These are phyloP conservation scores for Cheilinus undulatus DNA, from an alignment of 2,113 vertebrate species.

Conservation along the genomic window DNA sequence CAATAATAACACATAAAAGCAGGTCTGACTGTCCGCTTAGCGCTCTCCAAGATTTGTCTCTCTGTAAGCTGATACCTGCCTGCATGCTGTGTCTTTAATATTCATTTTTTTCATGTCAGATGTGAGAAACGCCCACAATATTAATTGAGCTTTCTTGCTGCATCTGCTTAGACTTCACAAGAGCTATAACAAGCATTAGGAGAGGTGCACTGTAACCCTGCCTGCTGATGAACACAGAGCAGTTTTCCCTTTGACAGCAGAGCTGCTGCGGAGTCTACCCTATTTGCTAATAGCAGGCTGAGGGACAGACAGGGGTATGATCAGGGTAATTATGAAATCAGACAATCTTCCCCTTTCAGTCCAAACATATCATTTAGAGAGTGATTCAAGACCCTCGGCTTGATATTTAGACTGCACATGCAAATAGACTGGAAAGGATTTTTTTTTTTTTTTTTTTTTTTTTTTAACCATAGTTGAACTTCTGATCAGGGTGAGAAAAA, in stretches of 20 bases:
- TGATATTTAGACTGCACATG: conserved; percentile 38
- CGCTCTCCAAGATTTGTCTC: neutral
- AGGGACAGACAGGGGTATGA: conserved; percentile 69
- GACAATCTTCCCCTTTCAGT: conserved; percentile 72
- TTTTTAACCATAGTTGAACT: conserved; percentile 25
- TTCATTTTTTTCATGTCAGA: conserved; percentile 43
- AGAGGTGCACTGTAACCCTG: conserved; percentile 44
- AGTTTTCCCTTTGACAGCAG: conserved; percentile 36
- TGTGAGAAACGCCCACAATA: conserved; percentile 21
- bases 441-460: conserved; percentile 44
- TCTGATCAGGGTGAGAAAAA: conserved; percentile 4
- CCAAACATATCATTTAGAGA: conserved; percentile 78
- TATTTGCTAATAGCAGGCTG: conserved; percentile 68
- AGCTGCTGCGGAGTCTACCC: conserved; percentile 46
- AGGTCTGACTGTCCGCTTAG: neutral
- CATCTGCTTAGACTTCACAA: neutral
- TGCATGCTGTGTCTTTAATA: conserved; percentile 21
- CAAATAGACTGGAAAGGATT: conserved; percentile 23
- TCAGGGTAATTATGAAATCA: conserved; percentile 80
- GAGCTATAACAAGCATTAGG: conserved; percentile 24
- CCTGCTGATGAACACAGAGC: conserved; percentile 30
- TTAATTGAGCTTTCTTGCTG: conserved; percentile 28
- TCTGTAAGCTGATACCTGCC: neutral
- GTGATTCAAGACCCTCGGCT: conserved; percentile 49
- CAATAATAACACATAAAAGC: neutral